These are phyloP conservation scores for Ophthalmolycus amberensis DNA, from an alignment of 2,113 vertebrate genomes.

Conservation along the genomic window DNA sequence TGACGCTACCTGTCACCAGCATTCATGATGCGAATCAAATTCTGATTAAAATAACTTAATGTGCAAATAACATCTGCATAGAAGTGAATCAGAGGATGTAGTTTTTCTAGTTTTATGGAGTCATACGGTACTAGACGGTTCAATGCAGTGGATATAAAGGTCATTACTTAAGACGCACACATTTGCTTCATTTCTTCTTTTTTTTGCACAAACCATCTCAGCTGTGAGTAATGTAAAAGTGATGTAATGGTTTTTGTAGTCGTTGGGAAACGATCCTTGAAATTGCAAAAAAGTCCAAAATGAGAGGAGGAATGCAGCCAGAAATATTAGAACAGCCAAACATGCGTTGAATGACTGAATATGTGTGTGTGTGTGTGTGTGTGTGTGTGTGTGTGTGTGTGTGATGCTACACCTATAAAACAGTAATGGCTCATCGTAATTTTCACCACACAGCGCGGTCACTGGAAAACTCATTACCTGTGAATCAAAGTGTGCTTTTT, in stretches of 20 bases:
- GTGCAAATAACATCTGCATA: neutral
- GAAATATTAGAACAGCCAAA: slow-evolving; percentile 77
- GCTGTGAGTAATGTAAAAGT: slow-evolving; percentile 77
- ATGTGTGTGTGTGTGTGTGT: slow-evolving; percentile 14
- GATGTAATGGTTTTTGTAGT: slow-evolving; percentile 79
- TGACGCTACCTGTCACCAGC: neutral
- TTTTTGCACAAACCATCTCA: slow-evolving; percentile 47
- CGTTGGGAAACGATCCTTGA: slow-evolving; percentile 84
- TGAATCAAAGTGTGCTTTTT: slow-evolving; percentile 72
- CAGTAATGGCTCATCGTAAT: slow-evolving; percentile 69
- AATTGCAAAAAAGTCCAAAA: slow-evolving; percentile 82
- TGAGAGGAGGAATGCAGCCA: slow-evolving; percentile 64
- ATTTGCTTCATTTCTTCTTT: slow-evolving; percentile 28
- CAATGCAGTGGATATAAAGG: slow-evolving; percentile 10
- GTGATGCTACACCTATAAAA: slow-evolving; percentile 60
- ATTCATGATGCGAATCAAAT: slow-evolving; percentile 11
- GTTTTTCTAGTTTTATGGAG: neutral
- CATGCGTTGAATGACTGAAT: slow-evolving; percentile 53
- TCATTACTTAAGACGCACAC: slow-evolving; percentile 31
- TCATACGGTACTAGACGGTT: neutral
- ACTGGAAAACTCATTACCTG: slow-evolving; percentile 64
- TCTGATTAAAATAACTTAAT: neutral
- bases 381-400: slow-evolving; percentile 11
- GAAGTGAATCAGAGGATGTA: neutral
- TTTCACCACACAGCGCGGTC: slow-evolving; percentile 56